These are phyloP conservation scores for Spodoptera littoralis DNA, from an alignment of 2,888 invertebrate species.

Conservation along the genomic window DNA sequence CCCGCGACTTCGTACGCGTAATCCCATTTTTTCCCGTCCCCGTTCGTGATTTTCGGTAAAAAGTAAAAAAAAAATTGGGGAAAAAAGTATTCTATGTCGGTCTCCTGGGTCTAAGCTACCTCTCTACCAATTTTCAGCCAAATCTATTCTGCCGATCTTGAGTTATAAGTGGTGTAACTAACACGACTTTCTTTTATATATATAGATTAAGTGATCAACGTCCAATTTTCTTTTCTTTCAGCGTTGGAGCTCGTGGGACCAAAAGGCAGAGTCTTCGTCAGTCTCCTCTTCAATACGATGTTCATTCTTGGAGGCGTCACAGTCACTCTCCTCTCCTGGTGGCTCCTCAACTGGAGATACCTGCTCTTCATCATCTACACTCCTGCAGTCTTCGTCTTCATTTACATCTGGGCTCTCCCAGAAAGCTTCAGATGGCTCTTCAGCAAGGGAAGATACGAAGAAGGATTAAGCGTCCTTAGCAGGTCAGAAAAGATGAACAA, in stretches of 20 bases:
- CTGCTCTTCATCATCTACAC: conserved; percentile 83
- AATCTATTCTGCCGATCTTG: too few relatives aligned
- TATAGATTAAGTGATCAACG: background rate
- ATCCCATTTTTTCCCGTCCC: too few relatives aligned
- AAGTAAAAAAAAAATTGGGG: too few relatives aligned
- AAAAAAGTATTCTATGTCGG: too few relatives aligned
- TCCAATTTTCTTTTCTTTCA: conserved; percentile 59
- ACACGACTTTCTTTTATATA: too few relatives aligned
- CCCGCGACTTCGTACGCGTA: too few relatives aligned
- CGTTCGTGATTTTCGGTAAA: too few relatives aligned
- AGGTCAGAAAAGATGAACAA: conserved; percentile 91
- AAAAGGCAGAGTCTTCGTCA: conserved; percentile 83
- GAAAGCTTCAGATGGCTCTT: conserved; percentile 85
- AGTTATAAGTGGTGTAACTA: too few relatives aligned
- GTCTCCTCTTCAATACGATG: conserved; percentile 85
- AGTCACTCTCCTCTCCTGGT: conserved; percentile 82
- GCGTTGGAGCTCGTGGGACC: conserved; percentile 84
- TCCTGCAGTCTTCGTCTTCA: conserved; percentile 77
- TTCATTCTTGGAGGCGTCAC: conserved; percentile 84
- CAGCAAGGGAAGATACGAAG: conserved; percentile 91
- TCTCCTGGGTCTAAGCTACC: too few relatives aligned
- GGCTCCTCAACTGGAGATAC: conserved; percentile 83
- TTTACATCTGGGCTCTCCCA: conserved; percentile 81
- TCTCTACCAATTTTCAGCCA: too few relatives aligned
- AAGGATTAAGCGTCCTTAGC: conserved; percentile 90